Conservation (phyloP, 2,797 vertebrate species). For the Acanthurus lineatus region DNA sequence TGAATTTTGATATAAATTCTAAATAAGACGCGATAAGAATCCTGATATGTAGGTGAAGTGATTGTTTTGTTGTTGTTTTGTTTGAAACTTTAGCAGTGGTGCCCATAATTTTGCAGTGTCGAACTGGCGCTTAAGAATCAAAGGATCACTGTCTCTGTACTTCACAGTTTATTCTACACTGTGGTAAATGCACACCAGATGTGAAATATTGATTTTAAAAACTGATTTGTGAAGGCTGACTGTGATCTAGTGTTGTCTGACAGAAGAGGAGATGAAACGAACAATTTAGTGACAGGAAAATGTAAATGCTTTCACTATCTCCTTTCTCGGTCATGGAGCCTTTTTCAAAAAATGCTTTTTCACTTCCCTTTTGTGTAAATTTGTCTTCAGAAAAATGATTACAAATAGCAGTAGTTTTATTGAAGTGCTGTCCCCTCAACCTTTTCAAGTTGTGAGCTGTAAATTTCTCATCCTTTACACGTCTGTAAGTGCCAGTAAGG, state of each 20-base stretch:
- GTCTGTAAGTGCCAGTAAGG: constrained; percentile 28
- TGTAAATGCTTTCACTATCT: constrained; percentile 10
- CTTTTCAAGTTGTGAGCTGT: constrained; percentile 14
- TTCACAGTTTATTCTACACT: neutral
- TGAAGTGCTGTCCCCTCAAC: constrained; percentile 21
- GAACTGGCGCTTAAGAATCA: no score
- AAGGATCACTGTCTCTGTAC: no score
- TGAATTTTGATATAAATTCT: no score
- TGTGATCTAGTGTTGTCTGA: constrained; percentile 22
- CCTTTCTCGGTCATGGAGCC: neutral
- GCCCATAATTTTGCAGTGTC: no score
- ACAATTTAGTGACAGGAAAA: neutral
- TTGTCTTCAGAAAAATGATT: constrained; percentile 32
- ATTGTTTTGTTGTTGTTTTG: no score
- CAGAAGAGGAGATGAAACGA: constrained; percentile 8
- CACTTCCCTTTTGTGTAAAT: constrained; percentile 31
- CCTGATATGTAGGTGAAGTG: no score
- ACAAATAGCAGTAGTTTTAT: constrained; percentile 33
- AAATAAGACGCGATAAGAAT: no score
- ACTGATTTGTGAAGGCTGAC: constrained; percentile 7
- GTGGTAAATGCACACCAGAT: neutral
- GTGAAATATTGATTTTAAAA: constrained; percentile 27
- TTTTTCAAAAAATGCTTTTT: constrained; percentile 15
- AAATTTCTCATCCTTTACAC: constrained; percentile 50
- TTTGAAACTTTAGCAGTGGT: neutral